phyloP scores from a whole-genome alignment of 2,797 vertebrate genomes.

The Pipistrellus nathusii region DNA sequence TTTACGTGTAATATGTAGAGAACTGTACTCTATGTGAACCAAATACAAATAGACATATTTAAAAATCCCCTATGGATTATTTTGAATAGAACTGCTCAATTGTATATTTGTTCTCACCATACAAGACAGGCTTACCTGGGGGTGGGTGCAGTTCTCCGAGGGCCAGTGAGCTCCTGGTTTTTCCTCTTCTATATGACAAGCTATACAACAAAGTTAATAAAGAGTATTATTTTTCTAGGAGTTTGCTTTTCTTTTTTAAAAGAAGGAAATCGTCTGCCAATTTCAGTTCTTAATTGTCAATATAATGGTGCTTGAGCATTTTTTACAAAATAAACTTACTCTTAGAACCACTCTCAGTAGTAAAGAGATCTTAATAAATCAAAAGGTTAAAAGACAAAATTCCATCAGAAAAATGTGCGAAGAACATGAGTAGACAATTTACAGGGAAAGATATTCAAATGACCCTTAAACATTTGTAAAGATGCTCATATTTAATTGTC shows the following conservation, averaged over 20 bases:
- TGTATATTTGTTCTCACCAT: background rate
- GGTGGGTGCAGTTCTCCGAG: background rate
- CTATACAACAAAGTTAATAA: background rate
- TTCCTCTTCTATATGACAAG: background rate
- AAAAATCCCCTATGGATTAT: background rate
- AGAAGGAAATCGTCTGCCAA: background rate
- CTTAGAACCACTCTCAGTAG: background rate
- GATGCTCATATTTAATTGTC: background rate
- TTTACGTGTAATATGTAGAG: background rate
- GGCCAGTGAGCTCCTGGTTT: background rate
- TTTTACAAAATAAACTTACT: background rate
- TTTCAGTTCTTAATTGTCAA: conserved; percentile 34
- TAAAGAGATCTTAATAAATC: background rate
- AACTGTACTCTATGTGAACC: background rate
- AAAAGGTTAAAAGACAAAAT: background rate
- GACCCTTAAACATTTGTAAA: background rate
- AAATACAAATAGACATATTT: background rate
- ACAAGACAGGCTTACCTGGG: background rate
- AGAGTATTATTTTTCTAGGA: background rate
- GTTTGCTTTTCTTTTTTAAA: background rate
- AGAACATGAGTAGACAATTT: background rate
- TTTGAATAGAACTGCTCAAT: background rate
- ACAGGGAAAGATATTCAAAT: background rate
- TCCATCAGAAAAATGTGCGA: background rate
- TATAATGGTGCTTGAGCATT: background rate